These are phyloP conservation scores for Phylloscopus collybita DNA, from an alignment of 2,797 vertebrate genomes.

Conservation along the genomic window DNA sequence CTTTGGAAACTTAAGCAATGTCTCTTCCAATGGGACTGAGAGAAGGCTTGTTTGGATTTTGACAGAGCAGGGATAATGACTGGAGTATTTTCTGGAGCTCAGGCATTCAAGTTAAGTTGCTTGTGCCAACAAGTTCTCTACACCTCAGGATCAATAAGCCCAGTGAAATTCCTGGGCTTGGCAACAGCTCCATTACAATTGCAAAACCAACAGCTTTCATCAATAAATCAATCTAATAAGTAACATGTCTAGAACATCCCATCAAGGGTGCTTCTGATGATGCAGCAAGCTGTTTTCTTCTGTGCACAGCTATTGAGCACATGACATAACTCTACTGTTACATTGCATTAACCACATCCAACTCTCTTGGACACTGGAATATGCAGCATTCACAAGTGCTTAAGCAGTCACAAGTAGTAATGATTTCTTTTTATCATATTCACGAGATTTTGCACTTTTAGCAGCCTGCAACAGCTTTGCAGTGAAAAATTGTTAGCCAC, in stretches of 20 bases:
- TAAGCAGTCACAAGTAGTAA: background rate
- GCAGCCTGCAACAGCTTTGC: background rate
- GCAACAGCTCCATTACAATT: constrained; percentile 33
- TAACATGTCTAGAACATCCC: background rate
- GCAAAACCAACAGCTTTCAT: constrained; percentile 44
- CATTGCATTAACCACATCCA: background rate
- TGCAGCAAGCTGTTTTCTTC: constrained; percentile 14
- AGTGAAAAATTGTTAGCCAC: background rate
- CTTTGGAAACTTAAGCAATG: background rate
- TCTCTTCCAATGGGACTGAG: background rate
- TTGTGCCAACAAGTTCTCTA: constrained; percentile 1
- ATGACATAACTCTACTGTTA: background rate
- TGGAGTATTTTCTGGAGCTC: background rate
- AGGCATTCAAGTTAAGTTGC: background rate
- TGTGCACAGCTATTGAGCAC: background rate
- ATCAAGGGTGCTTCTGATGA: constrained; percentile 39
- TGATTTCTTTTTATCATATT: background rate
- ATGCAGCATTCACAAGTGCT: background rate
- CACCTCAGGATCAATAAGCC: constrained; percentile 24
- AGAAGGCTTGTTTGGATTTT: background rate
- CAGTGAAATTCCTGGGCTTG: constrained; percentile 8
- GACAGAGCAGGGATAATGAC: background rate
- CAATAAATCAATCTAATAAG: constrained; percentile 56
- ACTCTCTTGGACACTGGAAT: background rate
- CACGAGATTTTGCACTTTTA: background rate